These are phyloP conservation scores for Folsomia candida DNA, from an alignment of 2,888 invertebrate genomes.

Conservation along the genomic window DNA sequence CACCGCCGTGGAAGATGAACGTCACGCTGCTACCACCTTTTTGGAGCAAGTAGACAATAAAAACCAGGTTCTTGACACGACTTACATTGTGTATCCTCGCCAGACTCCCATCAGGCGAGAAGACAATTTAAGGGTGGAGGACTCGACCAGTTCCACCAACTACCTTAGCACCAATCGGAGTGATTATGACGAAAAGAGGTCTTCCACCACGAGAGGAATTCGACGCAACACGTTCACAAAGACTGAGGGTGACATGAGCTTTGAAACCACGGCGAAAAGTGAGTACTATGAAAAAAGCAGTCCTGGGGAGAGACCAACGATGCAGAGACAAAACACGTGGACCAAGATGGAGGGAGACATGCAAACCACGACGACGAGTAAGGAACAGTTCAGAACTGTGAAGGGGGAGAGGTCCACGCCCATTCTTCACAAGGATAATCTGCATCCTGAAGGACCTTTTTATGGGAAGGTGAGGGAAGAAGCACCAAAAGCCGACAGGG, in stretches of 20 bases:
- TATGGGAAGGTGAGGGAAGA: constrained; percentile 56
- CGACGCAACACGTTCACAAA: constrained; percentile 35
- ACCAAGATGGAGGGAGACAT: constrained; percentile 59
- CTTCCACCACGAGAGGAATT: constrained; percentile 2
- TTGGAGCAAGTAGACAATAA: constrained; percentile 40
- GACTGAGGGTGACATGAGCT: constrained; percentile 60
- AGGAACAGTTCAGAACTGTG: constrained; percentile 27
- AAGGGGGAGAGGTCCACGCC: constrained; percentile 56
- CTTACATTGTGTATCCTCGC: constrained; percentile 38
- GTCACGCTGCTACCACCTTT: constrained; percentile 43
- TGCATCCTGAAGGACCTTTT: constrained; percentile 62
- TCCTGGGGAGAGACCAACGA: constrained; percentile 65
- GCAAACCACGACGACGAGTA: constrained; percentile 39
- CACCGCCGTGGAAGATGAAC: constrained; percentile 44
- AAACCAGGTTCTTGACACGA: constrained; percentile 18
- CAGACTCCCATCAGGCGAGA: constrained; percentile 54
- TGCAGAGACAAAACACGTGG: constrained; percentile 71
- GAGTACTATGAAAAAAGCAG: constrained; percentile 60
- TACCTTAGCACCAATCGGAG: constrained; percentile 27
- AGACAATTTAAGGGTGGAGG: constrained; percentile 63
- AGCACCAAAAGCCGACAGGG: constrained; percentile 42
- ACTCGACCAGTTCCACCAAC: constrained; percentile 21
- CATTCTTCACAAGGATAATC: constrained; percentile 61
- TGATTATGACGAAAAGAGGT: constrained; percentile 42
- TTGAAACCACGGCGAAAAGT: constrained; percentile 64